These are phyloP conservation scores for Columba janthina DNA, from an alignment of 2,113 vertebrate species.

Conservation along the genomic window DNA sequence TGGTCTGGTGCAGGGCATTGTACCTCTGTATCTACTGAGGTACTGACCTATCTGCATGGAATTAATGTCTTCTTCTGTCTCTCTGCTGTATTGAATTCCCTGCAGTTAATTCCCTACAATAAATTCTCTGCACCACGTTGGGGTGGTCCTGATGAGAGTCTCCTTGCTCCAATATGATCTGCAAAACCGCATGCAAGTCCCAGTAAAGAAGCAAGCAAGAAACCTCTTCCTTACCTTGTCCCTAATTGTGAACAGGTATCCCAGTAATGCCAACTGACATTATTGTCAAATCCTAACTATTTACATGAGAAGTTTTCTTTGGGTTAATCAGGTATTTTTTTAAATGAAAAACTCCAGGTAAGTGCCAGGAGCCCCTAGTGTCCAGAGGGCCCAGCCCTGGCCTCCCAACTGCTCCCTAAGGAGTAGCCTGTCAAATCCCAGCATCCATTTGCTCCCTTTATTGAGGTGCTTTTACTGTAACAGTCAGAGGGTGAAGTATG, in stretches of 20 bases:
- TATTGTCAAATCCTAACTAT: background rate
- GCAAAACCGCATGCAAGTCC: background rate
- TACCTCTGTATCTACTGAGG: background rate
- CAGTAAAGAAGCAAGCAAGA: background rate
- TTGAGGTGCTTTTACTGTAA: background rate
- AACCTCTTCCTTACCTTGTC: background rate
- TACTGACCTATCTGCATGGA: background rate
- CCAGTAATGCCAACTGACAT: background rate
- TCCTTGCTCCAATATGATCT: background rate
- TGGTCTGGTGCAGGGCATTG: background rate
- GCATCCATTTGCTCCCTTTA: fast-evolving
- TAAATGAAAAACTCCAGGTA: background rate
- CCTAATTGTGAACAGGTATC: background rate
- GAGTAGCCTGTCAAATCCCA: background rate
- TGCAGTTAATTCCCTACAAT: background rate
- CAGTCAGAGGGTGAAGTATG: background rate
- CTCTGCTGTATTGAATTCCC: background rate
- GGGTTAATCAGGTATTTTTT: background rate
- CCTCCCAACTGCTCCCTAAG: background rate
- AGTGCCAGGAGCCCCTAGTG: fast-evolving
- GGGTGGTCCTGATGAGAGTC: background rate
- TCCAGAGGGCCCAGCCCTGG: no score
- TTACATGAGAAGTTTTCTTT: background rate
- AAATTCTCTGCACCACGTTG: background rate
- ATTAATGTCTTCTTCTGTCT: background rate